Percentiles rank a stretch among this genome's conserved stretches.
phyloP scores from a whole-genome alignment of 2,113 vertebrate species.

The Cyphomyrus discorhynchus region DNA sequence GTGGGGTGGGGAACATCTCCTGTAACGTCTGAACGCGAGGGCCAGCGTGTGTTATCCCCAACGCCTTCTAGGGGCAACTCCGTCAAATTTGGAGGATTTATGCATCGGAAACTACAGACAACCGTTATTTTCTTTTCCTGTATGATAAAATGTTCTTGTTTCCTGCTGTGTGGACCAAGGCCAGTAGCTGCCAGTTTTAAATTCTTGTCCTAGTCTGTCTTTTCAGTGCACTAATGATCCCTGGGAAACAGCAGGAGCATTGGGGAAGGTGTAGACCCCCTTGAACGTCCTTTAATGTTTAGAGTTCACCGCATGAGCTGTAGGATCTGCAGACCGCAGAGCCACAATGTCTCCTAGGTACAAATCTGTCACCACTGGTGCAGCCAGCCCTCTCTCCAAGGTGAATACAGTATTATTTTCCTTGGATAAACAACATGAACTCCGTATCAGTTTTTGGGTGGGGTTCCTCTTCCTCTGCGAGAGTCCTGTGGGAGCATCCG shows the following conservation, averaged over 20 bases:
- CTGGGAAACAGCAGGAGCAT: background rate
- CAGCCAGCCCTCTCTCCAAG: background rate
- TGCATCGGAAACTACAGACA: background rate
- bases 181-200: background rate
- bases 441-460: conserved; percentile 19
- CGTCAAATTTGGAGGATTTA: background rate
- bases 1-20: background rate
- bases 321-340: background rate
- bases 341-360: background rate
- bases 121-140: background rate
- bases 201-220: background rate
- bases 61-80: background rate
- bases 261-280: background rate
- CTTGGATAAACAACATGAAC: conserved; percentile 11
- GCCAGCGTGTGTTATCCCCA: background rate
- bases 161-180: background rate
- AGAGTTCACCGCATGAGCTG: background rate
- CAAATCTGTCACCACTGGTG: background rate
- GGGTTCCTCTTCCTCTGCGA: background rate
- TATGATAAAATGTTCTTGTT: background rate
- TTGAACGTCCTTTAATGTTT: background rate
- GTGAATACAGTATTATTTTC: background rate
- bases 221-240: background rate
- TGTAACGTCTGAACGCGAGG: background rate
- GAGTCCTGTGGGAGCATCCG: background rate